phyloP scores from a whole-genome alignment of 2,113 vertebrate species.

The Bujurquina vittata region DNA sequence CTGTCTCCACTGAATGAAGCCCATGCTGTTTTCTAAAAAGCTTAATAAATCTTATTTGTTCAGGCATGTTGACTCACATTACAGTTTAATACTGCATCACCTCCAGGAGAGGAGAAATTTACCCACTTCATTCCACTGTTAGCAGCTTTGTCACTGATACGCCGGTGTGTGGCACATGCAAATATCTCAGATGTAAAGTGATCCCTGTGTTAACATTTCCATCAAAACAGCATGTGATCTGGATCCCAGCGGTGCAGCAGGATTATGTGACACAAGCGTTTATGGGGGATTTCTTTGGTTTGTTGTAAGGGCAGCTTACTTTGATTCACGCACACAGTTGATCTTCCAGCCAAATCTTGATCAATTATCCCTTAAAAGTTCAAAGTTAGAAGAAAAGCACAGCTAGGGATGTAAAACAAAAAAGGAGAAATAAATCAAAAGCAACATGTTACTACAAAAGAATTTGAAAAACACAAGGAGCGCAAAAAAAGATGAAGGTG shows the following conservation, averaged over 20 bases:
- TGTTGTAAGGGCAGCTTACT: not conserved
- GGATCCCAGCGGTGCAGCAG: not conserved
- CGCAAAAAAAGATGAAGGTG: not conserved
- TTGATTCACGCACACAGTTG: fast-evolving
- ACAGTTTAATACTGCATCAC: not conserved
- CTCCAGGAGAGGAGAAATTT: not conserved
- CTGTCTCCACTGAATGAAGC: not conserved
- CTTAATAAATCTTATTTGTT: constrained; percentile 13
- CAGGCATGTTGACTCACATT: constrained; percentile 10
- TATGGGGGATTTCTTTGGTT: not conserved
- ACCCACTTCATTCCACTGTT: not conserved
- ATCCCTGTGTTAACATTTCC: constrained; percentile 17
- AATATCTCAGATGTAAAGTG: constrained; percentile 8
- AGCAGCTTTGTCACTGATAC: not conserved
- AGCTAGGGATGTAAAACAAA: not conserved
- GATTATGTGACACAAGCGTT: not conserved
- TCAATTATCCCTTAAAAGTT: not conserved
- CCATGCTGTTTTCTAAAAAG: not conserved
- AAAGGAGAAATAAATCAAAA: not conserved
- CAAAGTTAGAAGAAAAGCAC: not conserved
- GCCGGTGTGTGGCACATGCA: not conserved
- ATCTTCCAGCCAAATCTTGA: not conserved
- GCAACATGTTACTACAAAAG: fast-evolving
- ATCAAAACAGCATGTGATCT: not conserved
- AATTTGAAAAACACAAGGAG: not conserved